These are phyloP conservation scores for Drosophila infuscata DNA, from an alignment of 2,888 invertebrate genomes.

Conservation along the genomic window DNA sequence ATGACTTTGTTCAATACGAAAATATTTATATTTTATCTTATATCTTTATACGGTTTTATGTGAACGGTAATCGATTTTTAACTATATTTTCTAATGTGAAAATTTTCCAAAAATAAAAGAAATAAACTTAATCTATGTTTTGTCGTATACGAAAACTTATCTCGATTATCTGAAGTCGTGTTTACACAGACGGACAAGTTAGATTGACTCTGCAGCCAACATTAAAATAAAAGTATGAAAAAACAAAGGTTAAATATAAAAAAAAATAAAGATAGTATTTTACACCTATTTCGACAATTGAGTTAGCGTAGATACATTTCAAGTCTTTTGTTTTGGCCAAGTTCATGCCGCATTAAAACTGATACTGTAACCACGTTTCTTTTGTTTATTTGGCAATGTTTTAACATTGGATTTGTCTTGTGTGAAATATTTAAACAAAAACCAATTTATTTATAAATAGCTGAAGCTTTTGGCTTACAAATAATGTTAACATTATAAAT, in stretches of 20 bases:
- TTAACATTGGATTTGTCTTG: neutral
- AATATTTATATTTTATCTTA: neutral
- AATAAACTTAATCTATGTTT: neutral
- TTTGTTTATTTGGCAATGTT: neutral
- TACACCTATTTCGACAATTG: neutral
- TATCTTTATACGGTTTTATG: neutral
- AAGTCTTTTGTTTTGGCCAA: neutral
- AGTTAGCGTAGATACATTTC: neutral
- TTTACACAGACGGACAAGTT: neutral
- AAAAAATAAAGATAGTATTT: neutral
- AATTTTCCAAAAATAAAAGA: neutral
- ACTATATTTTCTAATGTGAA: neutral
- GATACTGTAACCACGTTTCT: no score
- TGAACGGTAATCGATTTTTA: neutral
- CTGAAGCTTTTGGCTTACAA: neutral
- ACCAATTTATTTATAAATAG: neutral
- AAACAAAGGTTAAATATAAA: neutral
- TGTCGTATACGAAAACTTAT: neutral
- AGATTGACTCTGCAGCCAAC: neutral
- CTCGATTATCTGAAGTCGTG: neutral
- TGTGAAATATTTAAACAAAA: neutral
- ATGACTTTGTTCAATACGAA: neutral
- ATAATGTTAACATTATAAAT: neutral
- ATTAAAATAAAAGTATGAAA: neutral
- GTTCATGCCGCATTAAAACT: neutral